Base-by-base conservation (phyloP, 2,797 vertebrate genomes). In the Apogon hyalosoma region DNA sequence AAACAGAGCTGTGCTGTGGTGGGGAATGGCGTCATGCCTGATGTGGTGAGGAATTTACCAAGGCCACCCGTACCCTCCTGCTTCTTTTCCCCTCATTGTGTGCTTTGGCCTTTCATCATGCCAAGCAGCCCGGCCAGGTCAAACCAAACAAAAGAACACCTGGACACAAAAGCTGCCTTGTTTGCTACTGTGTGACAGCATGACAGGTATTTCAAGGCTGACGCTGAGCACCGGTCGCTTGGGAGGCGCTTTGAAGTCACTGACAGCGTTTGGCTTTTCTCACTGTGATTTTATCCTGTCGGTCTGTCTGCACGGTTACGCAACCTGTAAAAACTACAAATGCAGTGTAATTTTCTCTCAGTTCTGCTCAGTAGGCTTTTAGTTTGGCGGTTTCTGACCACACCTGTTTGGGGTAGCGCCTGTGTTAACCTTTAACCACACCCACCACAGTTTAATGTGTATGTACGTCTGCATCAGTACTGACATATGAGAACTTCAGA, bases 91-190 rank as follows among this genome's bases (percentile, higher is more conserved):
- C 18, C 11, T 24, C 33, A 41, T 61, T 77, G 69, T 85, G 47
- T 54, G 53, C 55, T 70, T 14, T 57, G 41, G 68, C 61, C 47
- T 63, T 56, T 54, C 19, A 36, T 75, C 68, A 77, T 71, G 41
- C 69, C 39, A 51, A 63, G 63, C 42, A 52, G 43, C 49, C 50
- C 59, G 14, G 43, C 36, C 33, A 62, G 73, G 77, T 72, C 75
- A 70, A 61, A 70, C 82, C 86, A 57, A 90, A 90, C 84, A 87
- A 80, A 86, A 63, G 43, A 69, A 69, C 79, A 88, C 83, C 79
- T 86, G 85, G 55, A 76, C 75, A 84, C 76, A 90, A 88, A 56
- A 48, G 77, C 45, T 1, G 24, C 64, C 65, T 75, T 87, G 73
- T 90, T 76, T 50, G 50, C 28, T 31, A 1, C 62, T 14, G 47